These are phyloP conservation scores for Diadema setosum DNA, from an alignment of 35 echinoderm and acorn worm species.

Conservation along the genomic window DNA sequence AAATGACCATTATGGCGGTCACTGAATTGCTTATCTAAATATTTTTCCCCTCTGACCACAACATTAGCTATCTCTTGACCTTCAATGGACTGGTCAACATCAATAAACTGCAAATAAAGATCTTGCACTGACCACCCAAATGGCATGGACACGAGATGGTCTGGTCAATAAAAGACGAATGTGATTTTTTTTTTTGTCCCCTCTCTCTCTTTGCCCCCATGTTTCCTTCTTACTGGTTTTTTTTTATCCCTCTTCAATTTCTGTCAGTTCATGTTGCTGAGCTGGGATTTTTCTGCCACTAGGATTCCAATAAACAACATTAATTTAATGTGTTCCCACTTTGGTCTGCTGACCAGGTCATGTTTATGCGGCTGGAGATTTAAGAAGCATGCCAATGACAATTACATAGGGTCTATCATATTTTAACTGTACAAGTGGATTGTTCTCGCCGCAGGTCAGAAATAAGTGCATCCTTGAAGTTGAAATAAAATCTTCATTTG, in stretches of 20 bases:
- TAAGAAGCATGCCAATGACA: background rate
- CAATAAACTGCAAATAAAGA: background rate
- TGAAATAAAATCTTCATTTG: background rate
- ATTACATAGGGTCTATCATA: background rate
- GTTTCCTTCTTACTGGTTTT: too few relatives aligned
- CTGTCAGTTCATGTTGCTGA: background rate
- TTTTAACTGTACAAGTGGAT: too few relatives aligned
- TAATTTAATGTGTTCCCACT: too few relatives aligned
- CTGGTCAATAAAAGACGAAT: background rate
- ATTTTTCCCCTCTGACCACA: slow-evolving; percentile 5
- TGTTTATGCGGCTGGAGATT: background rate
- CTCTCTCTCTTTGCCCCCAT: too few relatives aligned
- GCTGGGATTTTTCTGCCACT: background rate
- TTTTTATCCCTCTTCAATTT: background rate
- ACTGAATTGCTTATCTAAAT: slow-evolving; percentile 1
- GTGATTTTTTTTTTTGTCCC: too few relatives aligned
- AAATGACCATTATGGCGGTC: background rate
- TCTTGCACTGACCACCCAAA: background rate
- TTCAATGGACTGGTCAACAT: background rate
- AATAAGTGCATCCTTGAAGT: background rate
- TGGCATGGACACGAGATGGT: background rate
- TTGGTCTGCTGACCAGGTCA: too few relatives aligned
- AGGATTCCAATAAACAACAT: too few relatives aligned
- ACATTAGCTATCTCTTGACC: background rate
- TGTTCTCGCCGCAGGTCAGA: too few relatives aligned